Evolutionary conservation across 2,888 invertebrate species (phyloP).

Genomic region (Oligia latruncula): DNA sequence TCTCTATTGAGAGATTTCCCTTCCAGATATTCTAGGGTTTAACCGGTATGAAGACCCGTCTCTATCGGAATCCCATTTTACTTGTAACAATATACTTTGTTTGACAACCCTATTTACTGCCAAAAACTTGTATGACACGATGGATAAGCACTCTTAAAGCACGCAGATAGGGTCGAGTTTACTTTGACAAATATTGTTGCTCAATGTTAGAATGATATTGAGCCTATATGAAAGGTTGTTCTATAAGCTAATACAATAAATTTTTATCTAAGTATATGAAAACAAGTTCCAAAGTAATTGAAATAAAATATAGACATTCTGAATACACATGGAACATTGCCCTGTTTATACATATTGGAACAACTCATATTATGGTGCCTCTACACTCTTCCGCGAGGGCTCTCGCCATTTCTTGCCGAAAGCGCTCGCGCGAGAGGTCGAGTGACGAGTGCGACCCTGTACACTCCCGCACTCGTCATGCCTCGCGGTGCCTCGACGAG

Average conservation of each 20-base stretch:
- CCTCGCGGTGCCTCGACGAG: too few relatives aligned
- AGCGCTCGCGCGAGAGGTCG: too few relatives aligned
- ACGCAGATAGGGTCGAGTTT: background rate
- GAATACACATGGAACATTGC: background rate
- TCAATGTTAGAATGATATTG: slow-evolving; percentile 26
- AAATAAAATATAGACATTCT: slow-evolving; percentile 9
- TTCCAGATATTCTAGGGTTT: slow-evolving; percentile 61
- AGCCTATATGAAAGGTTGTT: slow-evolving; percentile 17
- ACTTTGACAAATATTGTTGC: background rate
- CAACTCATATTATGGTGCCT: too few relatives aligned
- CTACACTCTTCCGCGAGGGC: too few relatives aligned
- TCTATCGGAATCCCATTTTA: slow-evolving; percentile 59
- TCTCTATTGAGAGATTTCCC: slow-evolving; percentile 65
- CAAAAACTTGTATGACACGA: background rate
- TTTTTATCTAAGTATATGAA: slow-evolving; percentile 5
- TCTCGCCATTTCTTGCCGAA: too few relatives aligned
- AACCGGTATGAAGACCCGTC: slow-evolving; percentile 59
- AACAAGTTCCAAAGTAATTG: slow-evolving; percentile 6
- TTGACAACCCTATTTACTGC: slow-evolving; percentile 33
- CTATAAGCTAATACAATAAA: background rate
- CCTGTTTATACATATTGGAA: too few relatives aligned
- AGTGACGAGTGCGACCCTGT: too few relatives aligned
- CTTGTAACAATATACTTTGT: slow-evolving; percentile 41
- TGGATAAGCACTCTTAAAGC: background rate
- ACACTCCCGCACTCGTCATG: too few relatives aligned